Conservation (phyloP, 2,888 invertebrate genomes). For the Noctua comes region DNA sequence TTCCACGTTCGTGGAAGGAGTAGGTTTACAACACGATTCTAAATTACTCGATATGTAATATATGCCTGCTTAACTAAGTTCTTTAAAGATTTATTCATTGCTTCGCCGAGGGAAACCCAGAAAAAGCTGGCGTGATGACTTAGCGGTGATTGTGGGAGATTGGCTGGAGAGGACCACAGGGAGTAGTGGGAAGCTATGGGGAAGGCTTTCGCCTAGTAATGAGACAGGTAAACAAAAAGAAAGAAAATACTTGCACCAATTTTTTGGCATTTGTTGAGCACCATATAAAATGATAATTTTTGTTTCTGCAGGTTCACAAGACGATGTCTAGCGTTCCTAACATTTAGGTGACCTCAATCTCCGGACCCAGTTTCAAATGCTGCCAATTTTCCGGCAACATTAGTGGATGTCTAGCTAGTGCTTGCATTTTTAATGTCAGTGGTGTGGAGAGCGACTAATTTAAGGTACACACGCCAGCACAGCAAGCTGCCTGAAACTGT, state of each 20-base stretch:
- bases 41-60: constrained; percentile 28
- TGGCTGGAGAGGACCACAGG: neutral
- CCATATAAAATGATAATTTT: neutral
- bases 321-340: neutral
- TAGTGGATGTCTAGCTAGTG: neutral
- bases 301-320: neutral
- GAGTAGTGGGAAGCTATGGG: neutral
- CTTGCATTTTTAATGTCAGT: constrained; percentile 17
- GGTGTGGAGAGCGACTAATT: constrained; percentile 2
- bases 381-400: constrained; percentile 42
- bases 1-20: constrained; percentile 21
- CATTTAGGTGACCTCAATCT: constrained; percentile 42
- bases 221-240: too few species aligned
- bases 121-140: neutral
- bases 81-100: neutral
- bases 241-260: neutral
- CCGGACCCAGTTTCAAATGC: constrained; percentile 17
- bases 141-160: neutral
- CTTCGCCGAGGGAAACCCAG: neutral
- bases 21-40: constrained; percentile 18
- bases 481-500: too few species aligned
- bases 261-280: neutral
- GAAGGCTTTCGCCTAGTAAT: neutral
- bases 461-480: too few species aligned
- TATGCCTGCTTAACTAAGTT: neutral